phyloP scores from a whole-genome alignment of 2,888 invertebrate species.

The Macropis europaea region DNA sequence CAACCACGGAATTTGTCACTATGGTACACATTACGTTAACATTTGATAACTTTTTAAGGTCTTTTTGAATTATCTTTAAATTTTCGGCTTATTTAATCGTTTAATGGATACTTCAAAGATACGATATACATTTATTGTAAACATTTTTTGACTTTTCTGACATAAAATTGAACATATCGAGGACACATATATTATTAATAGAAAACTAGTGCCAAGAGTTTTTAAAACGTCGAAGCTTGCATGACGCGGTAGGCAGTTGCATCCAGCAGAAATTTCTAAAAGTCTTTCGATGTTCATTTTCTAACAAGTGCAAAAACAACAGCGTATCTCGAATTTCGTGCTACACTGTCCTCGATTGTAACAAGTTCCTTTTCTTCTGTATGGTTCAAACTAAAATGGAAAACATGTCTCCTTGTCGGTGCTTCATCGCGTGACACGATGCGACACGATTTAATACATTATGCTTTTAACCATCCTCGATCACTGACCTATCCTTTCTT shows the following conservation, averaged over 20 bases:
- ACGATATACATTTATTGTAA: no score
- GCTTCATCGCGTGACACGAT: slow-evolving; percentile 33
- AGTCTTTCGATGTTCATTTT: slow-evolving; percentile 36
- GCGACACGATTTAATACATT: slow-evolving; percentile 33
- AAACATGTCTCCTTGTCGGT: slow-evolving; percentile 33
- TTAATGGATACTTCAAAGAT: no score
- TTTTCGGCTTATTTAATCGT: no score
- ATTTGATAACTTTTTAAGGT: no score
- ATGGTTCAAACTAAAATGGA: slow-evolving; percentile 36
- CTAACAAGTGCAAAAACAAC: not conserved
- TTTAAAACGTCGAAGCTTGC: not conserved
- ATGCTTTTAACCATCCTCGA: slow-evolving; percentile 33
- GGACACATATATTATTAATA: no score
- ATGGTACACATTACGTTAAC: no score
- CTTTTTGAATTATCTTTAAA: no score
- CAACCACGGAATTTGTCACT: no score
- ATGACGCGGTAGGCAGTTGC: not conserved
- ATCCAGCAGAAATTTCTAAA: slow-evolving; percentile 3
- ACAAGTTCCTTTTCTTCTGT: slow-evolving; percentile 12
- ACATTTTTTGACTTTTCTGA: no score
- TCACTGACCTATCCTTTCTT: slow-evolving; percentile 47
- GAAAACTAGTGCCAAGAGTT: no score
- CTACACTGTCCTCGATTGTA: not conserved
- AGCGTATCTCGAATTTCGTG: not conserved
- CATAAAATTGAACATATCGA: no score